These are phyloP conservation scores for Plutella xylostella DNA, from an alignment of 2,888 invertebrate species.

Conservation along the genomic window DNA sequence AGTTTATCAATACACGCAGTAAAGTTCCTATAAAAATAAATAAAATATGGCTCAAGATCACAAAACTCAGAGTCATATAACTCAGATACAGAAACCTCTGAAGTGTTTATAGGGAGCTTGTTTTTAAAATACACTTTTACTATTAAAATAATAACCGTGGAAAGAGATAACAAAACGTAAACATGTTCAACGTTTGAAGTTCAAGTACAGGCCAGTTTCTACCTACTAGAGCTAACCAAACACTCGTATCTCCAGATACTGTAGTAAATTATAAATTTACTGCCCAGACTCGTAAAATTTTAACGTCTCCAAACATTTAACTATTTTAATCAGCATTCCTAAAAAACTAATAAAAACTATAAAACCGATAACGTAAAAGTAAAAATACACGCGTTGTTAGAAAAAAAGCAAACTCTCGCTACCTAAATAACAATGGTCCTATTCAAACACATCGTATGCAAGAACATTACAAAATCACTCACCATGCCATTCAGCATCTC, in stretches of 20 bases:
- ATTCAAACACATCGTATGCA: slow-evolving; percentile 38
- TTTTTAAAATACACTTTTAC: too few relatives aligned
- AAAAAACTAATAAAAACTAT: not conserved
- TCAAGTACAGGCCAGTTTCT: too few relatives aligned
- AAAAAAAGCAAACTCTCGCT: slow-evolving; percentile 31
- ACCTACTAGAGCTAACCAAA: too few relatives aligned
- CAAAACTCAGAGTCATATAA: too few relatives aligned
- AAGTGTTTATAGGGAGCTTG: too few relatives aligned
- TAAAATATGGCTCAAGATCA: too few relatives aligned
- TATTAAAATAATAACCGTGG: not conserved
- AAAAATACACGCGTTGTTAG: slow-evolving; percentile 21
- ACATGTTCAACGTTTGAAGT: not conserved
- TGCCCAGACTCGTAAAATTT: not conserved
- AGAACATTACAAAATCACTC: slow-evolving; percentile 49
- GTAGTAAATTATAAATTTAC: not conserved
- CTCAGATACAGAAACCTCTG: too few relatives aligned
- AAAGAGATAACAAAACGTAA: not conserved
- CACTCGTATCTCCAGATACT: too few relatives aligned
- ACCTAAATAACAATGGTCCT: slow-evolving; percentile 46
- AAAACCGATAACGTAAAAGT: not conserved
- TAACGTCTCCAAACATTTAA: not conserved
- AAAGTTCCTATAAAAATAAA: too few relatives aligned
- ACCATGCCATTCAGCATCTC: slow-evolving; percentile 56
- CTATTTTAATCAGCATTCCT: not conserved
- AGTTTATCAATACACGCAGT: too few relatives aligned